phyloP scores from a whole-genome alignment of 2,113 vertebrate species.

The Nycticebus coucang region DNA sequence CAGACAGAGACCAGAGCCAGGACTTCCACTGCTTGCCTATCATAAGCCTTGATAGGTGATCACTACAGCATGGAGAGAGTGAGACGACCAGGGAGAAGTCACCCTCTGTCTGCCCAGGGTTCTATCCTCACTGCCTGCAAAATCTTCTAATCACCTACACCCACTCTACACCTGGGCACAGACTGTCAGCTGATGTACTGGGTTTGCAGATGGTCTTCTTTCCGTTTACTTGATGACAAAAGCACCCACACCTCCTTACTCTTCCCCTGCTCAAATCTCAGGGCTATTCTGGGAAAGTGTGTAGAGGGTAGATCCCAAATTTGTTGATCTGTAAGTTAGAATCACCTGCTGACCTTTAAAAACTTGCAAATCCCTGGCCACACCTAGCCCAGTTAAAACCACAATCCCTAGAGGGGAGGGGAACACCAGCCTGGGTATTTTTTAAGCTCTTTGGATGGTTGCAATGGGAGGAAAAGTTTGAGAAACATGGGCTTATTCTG shows the following conservation, averaged over 20 bases:
- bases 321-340: background rate
- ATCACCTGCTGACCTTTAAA: background rate
- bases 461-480: background rate
- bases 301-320: background rate
- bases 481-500: background rate
- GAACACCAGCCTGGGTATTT: background rate
- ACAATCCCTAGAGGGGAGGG: no score
- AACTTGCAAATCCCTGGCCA: background rate
- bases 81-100: background rate
- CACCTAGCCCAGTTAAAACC: background rate
- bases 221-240: background rate
- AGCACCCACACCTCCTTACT: background rate
- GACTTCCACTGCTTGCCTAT: background rate
- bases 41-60: background rate
- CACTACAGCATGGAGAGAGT: no score
- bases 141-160: background rate
- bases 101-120: background rate
- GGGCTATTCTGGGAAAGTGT: background rate
- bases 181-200: background rate
- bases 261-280: background rate
- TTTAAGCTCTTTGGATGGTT: background rate
- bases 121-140: background rate
- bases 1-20: background rate
- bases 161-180: background rate
- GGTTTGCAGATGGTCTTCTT: background rate